Percentiles rank a stretch among this genome's conserved stretches.
These are phyloP conservation scores for Lepus timidus DNA, from an alignment of 2,113 vertebrate genomes.

Conservation along the genomic window DNA sequence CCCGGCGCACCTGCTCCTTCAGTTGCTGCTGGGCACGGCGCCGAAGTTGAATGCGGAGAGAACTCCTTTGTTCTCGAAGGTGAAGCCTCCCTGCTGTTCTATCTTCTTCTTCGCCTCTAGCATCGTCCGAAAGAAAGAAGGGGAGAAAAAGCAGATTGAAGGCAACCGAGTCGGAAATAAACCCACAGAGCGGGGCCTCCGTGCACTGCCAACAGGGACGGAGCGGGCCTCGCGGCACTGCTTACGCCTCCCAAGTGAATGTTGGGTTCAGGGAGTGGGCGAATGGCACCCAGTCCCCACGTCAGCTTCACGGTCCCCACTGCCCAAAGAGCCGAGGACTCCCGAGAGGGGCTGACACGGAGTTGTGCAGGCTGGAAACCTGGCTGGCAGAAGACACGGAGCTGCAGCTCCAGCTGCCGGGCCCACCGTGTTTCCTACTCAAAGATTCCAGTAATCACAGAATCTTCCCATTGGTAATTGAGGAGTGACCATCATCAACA, in stretches of 20 bases:
- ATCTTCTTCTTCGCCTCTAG: constrained; percentile 90
- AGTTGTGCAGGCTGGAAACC: background rate
- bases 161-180: constrained; percentile 51
- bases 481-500: background rate
- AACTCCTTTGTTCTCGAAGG: constrained; percentile 88
- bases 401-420: background rate
- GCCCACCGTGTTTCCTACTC: background rate
- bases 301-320: background rate
- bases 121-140: constrained; percentile 63
- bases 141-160: background rate
- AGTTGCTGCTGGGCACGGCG: constrained; percentile 85
- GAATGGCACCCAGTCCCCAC: no score
- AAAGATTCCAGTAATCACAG: background rate
- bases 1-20: constrained; percentile 59
- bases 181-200: background rate
- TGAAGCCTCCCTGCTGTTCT: constrained; percentile 87
- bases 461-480: constrained; percentile 8
- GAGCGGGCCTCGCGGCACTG: background rate
- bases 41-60: constrained; percentile 89
- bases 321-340: background rate
- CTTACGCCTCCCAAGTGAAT: background rate
- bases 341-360: background rate
- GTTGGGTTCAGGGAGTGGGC: no score
- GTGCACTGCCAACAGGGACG: background rate
- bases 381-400: background rate